Evolutionary conservation across 2,888 invertebrate genomes (phyloP), one percentile per base, ranked within the genome.

Genomic region (Heterodera filipjevi): DNA sequence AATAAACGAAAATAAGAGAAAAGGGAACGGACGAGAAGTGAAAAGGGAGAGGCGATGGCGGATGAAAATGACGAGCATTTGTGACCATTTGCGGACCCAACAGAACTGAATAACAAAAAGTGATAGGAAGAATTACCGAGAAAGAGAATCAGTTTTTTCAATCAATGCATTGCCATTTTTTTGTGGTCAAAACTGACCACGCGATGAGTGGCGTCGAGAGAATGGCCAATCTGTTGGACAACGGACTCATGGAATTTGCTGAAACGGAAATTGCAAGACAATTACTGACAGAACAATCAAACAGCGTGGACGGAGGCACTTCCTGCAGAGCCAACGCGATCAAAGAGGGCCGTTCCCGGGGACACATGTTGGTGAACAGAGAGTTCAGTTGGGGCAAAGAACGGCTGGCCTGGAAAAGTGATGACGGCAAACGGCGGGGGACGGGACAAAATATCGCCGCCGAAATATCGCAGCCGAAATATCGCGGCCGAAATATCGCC

Each of bases 21-120:
- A 49, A 30, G 66, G 70, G 16, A 19, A 64, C 82, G 32, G 46
- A 87, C 87, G 81, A 27, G 87, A 86, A 16, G 86, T 84, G 68
- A 85, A 87, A n/a, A 82, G 80, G 35, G 86, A 75, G 64, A 88
- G 84, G 32, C 82, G 79, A 64, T 81, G 81, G 59, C 82, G 78
- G 10, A 87, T 85, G 79, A 86, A 87, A 12, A 87, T 81, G 27
- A 87, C 79, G 12, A 87, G 71, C 87, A 87, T 87, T 78, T 87
- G 87, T n/a, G 85, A 84, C 87, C 86, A 87, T 10, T 84, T 83
- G 46, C 87, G 80, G 53, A 84, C 83, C 33, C 87, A 87, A 32
- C 86, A 82, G 71, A 84, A 87, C 59, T 59, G 27, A 59, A 59
- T 22, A 49, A 16, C 3, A 49, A 3, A 19, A 16, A 49, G 19